Evolutionary conservation across 2,113 vertebrate species (phyloP), one percentile per base, ranked within the genome.

Genomic region (Struthidea cinerea): DNA sequence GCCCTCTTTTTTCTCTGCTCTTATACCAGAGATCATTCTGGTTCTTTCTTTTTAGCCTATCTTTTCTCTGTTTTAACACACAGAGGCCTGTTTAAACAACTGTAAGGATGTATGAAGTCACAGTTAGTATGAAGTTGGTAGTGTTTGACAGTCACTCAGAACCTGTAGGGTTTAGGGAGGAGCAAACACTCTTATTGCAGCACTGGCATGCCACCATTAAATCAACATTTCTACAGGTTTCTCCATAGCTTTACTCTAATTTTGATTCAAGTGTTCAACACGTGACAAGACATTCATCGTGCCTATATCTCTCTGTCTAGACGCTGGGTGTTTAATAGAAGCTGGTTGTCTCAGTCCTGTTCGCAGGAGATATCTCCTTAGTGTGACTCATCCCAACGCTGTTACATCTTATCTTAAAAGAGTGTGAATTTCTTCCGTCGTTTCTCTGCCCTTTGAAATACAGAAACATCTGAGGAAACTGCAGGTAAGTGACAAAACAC

Each of bases 201-300:
- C 24, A 60, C 30, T 64, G 17, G 22, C 10, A 9, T 32, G 15
- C 16, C 41, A 18, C 35, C 5, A 3, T 53, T 84, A 84, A 42
- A 88, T 69, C n/a, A 47, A 73, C 32, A 42, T 44, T 88, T 28
- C 37, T 27, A 27, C 55, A 64, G 6, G 9, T 46, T 88, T 90
- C 49, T 69, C 10, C 53, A 49, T 13, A 81, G 46, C 4, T 61
- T 87, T 65, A 42, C 56, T 15, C 8, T 78, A 71, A 64, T 85
- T 96, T 93, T 75, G 11, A 39, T 71, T 73, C 46, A 44, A 68
- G 44, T 22, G 11, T 68, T 87, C 87, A 74, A 59, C 35, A 63
- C 0, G 0, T 67, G 42, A 63, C 0, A 1, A 50, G 30, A 27
- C 18, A 77, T 65, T 89, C 16, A 41, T 75, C 44, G 10, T 18